Evolutionary conservation across 2,888 invertebrate species (phyloP), one percentile per base, ranked within the genome.

Genomic region (Ametastegia equiseti): DNA sequence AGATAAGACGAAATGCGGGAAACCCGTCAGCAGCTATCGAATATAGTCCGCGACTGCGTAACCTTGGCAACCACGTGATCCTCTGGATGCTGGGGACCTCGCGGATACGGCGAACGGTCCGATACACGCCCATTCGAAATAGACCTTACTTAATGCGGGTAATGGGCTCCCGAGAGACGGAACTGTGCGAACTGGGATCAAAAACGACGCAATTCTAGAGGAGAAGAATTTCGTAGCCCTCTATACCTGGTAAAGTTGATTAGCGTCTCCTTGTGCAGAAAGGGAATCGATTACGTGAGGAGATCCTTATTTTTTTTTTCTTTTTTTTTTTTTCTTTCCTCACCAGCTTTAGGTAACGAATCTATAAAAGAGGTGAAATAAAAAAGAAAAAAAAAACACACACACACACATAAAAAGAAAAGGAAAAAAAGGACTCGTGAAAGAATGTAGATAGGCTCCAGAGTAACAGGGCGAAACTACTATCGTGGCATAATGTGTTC

Each of bases 111-210:
- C 11, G 71, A 75, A 50, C 75, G 54, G 73, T 33, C 73, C 73
- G 73, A 73, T 73, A 73, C 73, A 73, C 73, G 75, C 54, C 50
- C 36, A 11, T 75, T 54, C 33, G 75, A 71, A 75, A 75, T 54
- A 75, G 75, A 75, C 75, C 75, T 54, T 19, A 54, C 73, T 75
- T 75, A 75, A 75, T 75, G 73, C 50, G 73, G 73, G 73, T 50
- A 75, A 50, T 75, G 33, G 73, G 54, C 54, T 75, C 54, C 73
- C 73, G 36, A 50, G 54, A 33, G 54, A 75, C 54, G 73, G 36
- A 50, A 45, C 73, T 36, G 50, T 50, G 73, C 47, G 73, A 54
- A 73, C 23, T 73, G 33, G 50, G 73, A 73, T 73, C 73, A 73
- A 73, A 73, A 73, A 73, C 42, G 69, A 71, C 45, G 50, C 73